Evolutionary conservation across 2,797 vertebrate species (phyloP).

Genomic region (Manis javanica): DNA sequence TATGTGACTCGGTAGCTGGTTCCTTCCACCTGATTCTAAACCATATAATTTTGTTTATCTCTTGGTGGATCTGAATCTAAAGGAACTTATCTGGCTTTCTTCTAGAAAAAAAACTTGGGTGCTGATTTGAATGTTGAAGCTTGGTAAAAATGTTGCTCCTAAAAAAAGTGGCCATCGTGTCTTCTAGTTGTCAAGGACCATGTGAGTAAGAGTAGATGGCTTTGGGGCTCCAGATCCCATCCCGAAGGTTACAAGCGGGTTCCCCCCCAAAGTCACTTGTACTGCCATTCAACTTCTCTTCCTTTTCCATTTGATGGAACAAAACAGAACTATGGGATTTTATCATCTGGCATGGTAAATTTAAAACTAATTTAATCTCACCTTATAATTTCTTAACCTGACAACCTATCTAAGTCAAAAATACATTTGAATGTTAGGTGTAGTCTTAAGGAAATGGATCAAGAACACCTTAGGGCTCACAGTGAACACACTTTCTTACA

Average conservation of each 20-base stretch:
- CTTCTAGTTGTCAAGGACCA: neutral
- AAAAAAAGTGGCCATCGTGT: neutral
- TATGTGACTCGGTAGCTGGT: neutral
- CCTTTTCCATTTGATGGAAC: neutral
- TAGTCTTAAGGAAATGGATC: neutral
- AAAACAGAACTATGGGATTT: neutral
- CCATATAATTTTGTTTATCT: neutral
- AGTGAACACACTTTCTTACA: neutral
- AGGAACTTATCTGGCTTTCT: neutral
- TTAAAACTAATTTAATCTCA: slow-evolving; percentile 20
- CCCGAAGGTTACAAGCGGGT: neutral
- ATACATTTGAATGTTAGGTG: neutral
- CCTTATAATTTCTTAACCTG: neutral
- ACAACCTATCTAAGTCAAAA: neutral
- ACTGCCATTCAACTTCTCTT: neutral
- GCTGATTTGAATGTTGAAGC: neutral
- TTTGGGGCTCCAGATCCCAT: neutral
- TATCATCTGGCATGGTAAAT: neutral
- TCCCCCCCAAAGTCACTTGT: neutral
- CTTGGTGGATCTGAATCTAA: neutral
- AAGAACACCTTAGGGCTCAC: neutral
- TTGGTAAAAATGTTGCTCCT: neutral
- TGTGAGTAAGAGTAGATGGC: neutral
- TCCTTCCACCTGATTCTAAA: neutral
- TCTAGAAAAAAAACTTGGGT: neutral